Evolutionary conservation across 2,888 invertebrate genomes (phyloP).

Genomic region (Altica lythri): DNA sequence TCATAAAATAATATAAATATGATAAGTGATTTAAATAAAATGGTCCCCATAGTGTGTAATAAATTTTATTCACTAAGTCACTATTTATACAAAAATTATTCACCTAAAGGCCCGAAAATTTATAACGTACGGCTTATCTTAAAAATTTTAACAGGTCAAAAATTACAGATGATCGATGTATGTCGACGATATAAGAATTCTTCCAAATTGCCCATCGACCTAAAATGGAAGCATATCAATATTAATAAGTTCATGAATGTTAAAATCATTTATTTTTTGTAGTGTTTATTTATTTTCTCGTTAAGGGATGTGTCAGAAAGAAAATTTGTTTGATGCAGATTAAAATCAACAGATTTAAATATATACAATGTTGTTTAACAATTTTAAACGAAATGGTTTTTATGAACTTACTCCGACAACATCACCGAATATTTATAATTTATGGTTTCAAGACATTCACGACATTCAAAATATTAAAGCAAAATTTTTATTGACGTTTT

Average conservation of each 20-base stretch:
- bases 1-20: too few relatives aligned
- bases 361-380: neutral
- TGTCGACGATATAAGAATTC: constrained; percentile 3
- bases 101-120: neutral
- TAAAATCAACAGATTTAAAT: constrained; percentile 33
- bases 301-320: constrained; percentile 10
- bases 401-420: too few relatives aligned
- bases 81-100: neutral
- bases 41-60: too few relatives aligned
- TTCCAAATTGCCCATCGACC: constrained; percentile 10
- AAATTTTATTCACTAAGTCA: too few relatives aligned
- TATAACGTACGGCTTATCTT: neutral
- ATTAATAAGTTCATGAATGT: constrained; percentile 14
- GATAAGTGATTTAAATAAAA: too few relatives aligned
- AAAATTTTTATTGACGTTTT: too few relatives aligned
- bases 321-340: constrained; percentile 2
- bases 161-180: constrained; percentile 14
- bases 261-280: constrained; percentile 16
- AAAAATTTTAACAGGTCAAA: constrained; percentile 1
- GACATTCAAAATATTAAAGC: too few relatives aligned
- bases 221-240: constrained; percentile 14
- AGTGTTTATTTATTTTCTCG: constrained; percentile 16
- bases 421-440: too few relatives aligned
- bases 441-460: too few relatives aligned
- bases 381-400: constrained; percentile 2